Percentiles rank a stretch among this genome's conserved stretches.
Evolutionary conservation across 35 echinoderm and acorn worm species (phyloP).

Genomic region (Anneissia japonica): DNA sequence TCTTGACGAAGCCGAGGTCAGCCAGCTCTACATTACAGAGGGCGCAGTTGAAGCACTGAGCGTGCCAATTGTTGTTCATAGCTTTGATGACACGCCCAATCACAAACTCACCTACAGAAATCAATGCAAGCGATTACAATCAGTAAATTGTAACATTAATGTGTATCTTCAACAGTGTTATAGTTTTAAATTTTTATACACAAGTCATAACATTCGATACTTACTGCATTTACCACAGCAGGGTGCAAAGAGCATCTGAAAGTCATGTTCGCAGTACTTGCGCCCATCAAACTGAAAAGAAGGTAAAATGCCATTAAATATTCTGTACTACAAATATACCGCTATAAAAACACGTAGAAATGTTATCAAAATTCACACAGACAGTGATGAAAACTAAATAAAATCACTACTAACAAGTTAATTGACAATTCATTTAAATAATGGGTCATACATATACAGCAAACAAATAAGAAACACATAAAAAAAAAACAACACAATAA

Average conservation of each 20-base stretch:
- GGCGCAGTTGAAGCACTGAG: conserved; percentile 78
- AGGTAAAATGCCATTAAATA: not conserved
- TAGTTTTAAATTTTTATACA: no score
- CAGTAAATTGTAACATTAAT: no score
- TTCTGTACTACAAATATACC: not conserved
- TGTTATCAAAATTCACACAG: not conserved
- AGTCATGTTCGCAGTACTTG: conserved; percentile 99
- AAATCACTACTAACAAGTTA: no score
- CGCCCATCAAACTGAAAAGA: conserved; percentile 89
- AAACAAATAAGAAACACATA: no score
- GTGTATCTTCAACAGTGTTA: no score
- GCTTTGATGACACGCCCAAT: conserved; percentile 97
- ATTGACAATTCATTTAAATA: no score
- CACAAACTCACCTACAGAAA: conserved; percentile 87
- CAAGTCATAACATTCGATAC: no score
- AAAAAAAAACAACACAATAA: no score
- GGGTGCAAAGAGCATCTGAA: conserved; percentile 92
- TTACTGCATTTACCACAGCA: conserved; percentile 99
- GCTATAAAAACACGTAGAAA: not conserved
- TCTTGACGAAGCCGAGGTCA: conserved; percentile 93
- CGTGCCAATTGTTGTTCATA: conserved; percentile 99
- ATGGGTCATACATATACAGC: no score
- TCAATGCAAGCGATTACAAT: no score
- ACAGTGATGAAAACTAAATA: not conserved
- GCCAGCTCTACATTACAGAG: conserved; percentile 65